These are phyloP conservation scores for Scelioninae gen. 2 DNA, from an alignment of 2,888 invertebrate species.

Conservation along the genomic window DNA sequence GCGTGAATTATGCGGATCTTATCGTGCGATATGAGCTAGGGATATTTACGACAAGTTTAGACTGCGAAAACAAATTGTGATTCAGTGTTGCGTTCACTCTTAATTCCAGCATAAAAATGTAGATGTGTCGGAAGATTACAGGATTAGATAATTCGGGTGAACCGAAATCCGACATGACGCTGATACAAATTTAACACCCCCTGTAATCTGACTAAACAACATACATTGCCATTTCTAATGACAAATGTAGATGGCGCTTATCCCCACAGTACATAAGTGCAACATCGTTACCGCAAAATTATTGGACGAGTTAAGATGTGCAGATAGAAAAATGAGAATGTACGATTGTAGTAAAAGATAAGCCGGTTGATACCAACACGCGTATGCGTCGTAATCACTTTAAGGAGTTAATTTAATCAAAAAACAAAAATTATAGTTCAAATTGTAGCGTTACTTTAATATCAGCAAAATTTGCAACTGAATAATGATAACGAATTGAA, in stretches of 20 bases:
- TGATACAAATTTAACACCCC: slow-evolving; percentile 18
- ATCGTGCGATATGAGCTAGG: not conserved
- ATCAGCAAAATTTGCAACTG: no score
- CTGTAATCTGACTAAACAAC: slow-evolving; percentile 2
- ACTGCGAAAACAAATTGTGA: slow-evolving; percentile 2
- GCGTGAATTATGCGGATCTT: slow-evolving; percentile 2
- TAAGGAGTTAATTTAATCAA: no score
- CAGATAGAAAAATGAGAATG: no score
- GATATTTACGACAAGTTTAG: slow-evolving; percentile 3
- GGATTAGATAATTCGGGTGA: slow-evolving; percentile 4
- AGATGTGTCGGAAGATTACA: not conserved
- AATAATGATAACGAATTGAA: no score
- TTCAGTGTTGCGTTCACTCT: not conserved
- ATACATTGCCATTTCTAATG: slow-evolving; percentile 9
- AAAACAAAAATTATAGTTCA: no score
- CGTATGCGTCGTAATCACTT: no score
- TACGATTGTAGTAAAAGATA: no score
- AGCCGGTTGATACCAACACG: no score
- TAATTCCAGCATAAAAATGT: slow-evolving; percentile 5
- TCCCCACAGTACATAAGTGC: not conserved
- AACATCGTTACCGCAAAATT: not conserved
- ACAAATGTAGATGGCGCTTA: slow-evolving; percentile 12
- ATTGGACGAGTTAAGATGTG: not conserved
- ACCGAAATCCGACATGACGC: slow-evolving; percentile 3
- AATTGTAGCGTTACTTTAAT: no score